Evolutionary conservation across 1,140 invertebrate species (phyloP), one percentile per base, ranked within the genome.

Genomic region (Hestina assimilis): DNA sequence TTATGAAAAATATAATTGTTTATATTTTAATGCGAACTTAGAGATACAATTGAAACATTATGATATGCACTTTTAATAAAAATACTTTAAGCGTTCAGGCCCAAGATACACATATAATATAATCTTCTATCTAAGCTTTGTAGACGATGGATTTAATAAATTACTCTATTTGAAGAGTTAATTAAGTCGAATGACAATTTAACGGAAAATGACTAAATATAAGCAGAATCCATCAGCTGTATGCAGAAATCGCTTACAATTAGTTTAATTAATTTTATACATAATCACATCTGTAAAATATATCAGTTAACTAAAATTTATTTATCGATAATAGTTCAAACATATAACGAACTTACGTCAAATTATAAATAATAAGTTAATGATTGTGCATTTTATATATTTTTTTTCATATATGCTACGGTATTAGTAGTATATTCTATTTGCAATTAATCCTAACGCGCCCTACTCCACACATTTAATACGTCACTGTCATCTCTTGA

Each of bases 31-130:
- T n/a, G 33, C 33, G 19, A 35, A 31, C 12, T 31, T 31, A 31
- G 11, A 2, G 28, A 31, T 31, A 31, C 11, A 38, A 38, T 33
- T 33, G 31, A 72, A 75, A 69, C 43, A 66, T 66, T 65, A 69
- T 83, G 80, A 83, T 83, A 83, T 83, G 80, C 70, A 50, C 46
- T 28, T 45, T 20, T 35, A 31, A 53, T 43, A 43, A 42, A 53
- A 42, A 40, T 29, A 52, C 19, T 15, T 28, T 29, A 42, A 53
- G 50, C 24, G 33, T 9, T 19, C 33, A 33, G 29, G 45, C 45
- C 20, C 29, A 48, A 48, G 28, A 35, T 33, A 21, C 45, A 31
- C 45, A 31, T 48, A 48, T 19, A 31, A 48, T 33, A 48, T 48
- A 33, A 48, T 48, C 33, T 48, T 21, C 4, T 31, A 33, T 29